Evolutionary conservation across 64 coral and sea anemone species (phyloP), one percentile per base, ranked within the genome.

Genomic region (Pocillopora damicornis): DNA sequence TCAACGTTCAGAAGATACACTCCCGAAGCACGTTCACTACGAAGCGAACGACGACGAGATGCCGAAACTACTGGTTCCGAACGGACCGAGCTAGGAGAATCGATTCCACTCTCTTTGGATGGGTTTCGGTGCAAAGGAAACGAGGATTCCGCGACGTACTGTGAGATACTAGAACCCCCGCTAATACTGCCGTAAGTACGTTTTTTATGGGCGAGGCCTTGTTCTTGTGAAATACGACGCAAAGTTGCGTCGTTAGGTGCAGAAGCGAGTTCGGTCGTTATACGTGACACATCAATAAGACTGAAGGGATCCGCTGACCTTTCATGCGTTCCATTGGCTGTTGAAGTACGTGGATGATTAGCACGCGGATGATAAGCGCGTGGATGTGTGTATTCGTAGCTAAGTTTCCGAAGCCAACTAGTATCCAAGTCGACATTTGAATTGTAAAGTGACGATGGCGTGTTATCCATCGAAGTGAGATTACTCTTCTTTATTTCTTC

Each of bases 1-100:
- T 97, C 94, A 59, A 93, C 77, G 72, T 97, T 93, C 26, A 97
- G 85, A 64, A 97, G 76, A 75, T 82, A 97, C 57, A 97, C 88
- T 63, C 73, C 77, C 58, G 94, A 35, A 87, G 89, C 60, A 71
- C 86, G 63, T 37, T 89, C 37, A 81, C 15, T 78, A 71, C 67
- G 34, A 73, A 88, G 59, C 56, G 75, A 76, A 20, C 88, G 92
- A n/a, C 75, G 83, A 14, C n/a, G 82, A 57, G 30, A 25, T 71
- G 38, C 72, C 76, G 59, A 59, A 15, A 69, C 89, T 7, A 58
- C 71, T 61, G 71, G 71, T 35, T 88, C 69, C 35, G 91, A 82
- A 60, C 77, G 58, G 16, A 61, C 57, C 15, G 76, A 88, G 51
- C 38, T 42, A 14, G 91, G 86, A 11, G 79, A 93, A 61, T 63